Percentiles rank a stretch among this genome's conserved stretches.
Conservation (phyloP, 2,113 vertebrate species). For the Chlorocebus sabaeus region DNA sequence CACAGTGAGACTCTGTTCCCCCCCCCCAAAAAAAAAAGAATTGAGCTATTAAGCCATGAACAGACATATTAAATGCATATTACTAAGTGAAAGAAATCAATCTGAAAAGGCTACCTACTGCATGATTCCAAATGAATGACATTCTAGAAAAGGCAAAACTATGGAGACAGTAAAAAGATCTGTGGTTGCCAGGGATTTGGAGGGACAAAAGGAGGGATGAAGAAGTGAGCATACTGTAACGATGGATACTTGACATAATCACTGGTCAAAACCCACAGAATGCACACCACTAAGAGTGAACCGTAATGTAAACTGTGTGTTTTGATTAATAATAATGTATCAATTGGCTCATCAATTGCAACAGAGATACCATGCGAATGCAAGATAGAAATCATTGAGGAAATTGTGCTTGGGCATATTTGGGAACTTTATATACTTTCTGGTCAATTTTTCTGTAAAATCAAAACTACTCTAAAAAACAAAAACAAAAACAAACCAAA, state of each 20-base stretch:
- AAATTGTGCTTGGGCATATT: fast-evolving
- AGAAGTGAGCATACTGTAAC: neutral
- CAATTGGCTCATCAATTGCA: fast-evolving
- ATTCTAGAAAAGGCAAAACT: neutral
- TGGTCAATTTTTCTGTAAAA: no score
- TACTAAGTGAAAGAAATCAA: neutral
- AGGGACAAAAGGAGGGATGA: neutral
- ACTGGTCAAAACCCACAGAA: neutral
- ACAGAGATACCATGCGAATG: fast-evolving
- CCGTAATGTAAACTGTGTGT: fast-evolving
- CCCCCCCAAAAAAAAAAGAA: neutral
- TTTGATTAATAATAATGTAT: neutral
- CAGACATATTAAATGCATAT: neutral
- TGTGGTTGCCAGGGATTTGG: neutral
- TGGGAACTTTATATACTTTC: neutral
- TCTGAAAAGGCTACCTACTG: neutral
- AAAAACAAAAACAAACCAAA: no score
- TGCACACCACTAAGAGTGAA: fast-evolving
- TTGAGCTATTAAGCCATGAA: neutral
- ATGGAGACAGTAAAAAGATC: neutral
- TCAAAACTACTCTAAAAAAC: neutral
- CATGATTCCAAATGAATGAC: neutral
- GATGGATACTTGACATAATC: fast-evolving
- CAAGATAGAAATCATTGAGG: neutral
- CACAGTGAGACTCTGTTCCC: no score